Conservation (phyloP, 2,888 invertebrate genomes). For the Tetramorium bicarinatum region DNA sequence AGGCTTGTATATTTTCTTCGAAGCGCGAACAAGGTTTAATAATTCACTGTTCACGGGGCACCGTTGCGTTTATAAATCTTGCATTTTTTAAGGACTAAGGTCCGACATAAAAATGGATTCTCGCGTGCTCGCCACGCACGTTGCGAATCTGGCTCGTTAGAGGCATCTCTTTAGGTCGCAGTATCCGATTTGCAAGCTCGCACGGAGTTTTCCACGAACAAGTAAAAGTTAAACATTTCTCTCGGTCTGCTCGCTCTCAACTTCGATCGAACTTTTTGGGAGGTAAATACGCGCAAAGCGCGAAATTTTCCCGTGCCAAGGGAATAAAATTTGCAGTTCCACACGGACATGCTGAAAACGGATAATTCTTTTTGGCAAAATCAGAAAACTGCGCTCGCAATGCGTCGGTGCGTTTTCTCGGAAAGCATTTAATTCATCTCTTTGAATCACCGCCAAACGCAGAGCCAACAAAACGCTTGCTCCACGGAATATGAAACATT, state of each 20-base stretch:
- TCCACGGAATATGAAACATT: neutral
- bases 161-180: neutral
- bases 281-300: neutral
- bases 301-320: neutral
- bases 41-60: neutral
- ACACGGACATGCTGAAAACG: neutral
- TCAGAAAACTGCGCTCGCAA: neutral
- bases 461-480: neutral
- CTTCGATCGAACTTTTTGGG: slow-evolving; percentile 27
- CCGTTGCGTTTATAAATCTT: neutral
- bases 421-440: slow-evolving; percentile 12
- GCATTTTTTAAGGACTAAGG: neutral
- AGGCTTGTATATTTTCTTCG: neutral
- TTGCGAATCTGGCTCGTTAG: neutral
- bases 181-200: neutral
- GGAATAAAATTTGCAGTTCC: slow-evolving; percentile 15
- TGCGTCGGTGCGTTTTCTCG: slow-evolving; percentile 6
- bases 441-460: slow-evolving; percentile 29
- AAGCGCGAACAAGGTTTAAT: slow-evolving; percentile 18
- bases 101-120: neutral
- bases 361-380: slow-evolving; percentile 34
- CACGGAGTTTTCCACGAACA: neutral
- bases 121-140: neutral
- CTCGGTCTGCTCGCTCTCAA: neutral
- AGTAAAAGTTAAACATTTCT: neutral